Evolutionary conservation across 2,797 vertebrate species (phyloP), one percentile per base, ranked within the genome.

Genomic region (Columba guinea): DNA sequence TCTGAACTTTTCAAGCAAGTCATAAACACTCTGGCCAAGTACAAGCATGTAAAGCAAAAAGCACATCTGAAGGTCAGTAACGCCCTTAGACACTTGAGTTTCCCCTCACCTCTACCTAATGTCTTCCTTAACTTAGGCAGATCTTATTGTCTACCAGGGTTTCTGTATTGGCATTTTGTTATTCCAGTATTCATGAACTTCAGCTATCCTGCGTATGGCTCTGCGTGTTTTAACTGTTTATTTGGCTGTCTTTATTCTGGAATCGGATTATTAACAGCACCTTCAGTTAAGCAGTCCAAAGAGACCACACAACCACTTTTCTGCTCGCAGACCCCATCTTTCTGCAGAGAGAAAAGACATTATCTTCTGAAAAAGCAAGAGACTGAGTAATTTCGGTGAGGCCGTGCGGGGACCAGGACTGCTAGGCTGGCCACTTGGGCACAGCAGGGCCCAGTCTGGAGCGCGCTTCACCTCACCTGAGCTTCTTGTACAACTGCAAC

Each of bases 401-500:
- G 65, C 7, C 21, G 6, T 4, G 24, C 23, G 39, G 9, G 30
- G 56, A 62, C 17, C 30, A 74, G 60, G 71, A 41, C 27, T 5
- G 3, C 26, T 28, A 0, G 0, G 11, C 44, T 18, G 22, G 30
- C 48, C 37, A 18, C 34, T 35, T 4, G 0, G 44, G 39, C 12
- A 24, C 20, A 65, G 24, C 63, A 73, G 7, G 2, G 59, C 74
- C 53, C 28, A 60, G 16, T 20, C 32, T 34, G 3, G 17, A 63
- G 6, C 18, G 22, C 9, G 2, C 48, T 77, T 87, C 78, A 78
- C 51, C 62, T 11, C 70, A 63, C 20, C 10, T 62, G 19, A 60
- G 30, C 32, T 53, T 89, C 55, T 17, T 13, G 17, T 11, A 74
- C 49, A 19, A 58, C 1, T 48, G 30, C n/a, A 77, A 65, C 59